Evolutionary conservation across 2,888 invertebrate genomes (phyloP), one percentile per base, ranked within the genome.

Genomic region (Catotricha subobsoleta): DNA sequence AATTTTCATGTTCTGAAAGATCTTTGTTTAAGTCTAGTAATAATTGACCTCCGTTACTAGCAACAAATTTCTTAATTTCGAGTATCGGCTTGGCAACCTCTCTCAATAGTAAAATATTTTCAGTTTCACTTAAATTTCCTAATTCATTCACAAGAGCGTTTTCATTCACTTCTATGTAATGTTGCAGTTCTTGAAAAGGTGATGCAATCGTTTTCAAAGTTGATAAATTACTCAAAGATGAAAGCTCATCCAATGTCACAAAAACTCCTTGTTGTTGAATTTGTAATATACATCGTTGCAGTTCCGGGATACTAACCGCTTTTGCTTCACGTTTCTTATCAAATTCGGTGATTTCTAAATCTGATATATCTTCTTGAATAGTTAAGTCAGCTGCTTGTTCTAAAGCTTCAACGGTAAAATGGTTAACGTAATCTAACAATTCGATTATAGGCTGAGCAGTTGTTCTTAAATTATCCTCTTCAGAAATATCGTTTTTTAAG

Each of bases 211-310:
- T 38, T 43, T 41, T 39, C 16, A 48, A 39, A 8, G 36, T 29
- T 9, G 46, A 29, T 5, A 46, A 21, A 20, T 48, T 47, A 9
- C 46, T 47, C 13, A 43, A 44, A 0, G 36, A 43, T 8, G 50
- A 44, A 19, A 52, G 16, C 29, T 53, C 43, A 1, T 56, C 51
- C 9, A 62, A 53, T 23, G 53, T 51, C 47, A 67, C 67, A 41
- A 65, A 50, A 2, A 57, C 45, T 10, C 62, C 48, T 29, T 67
- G 64, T 47, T 67, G 64, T 41, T 65, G 47, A 43, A 63, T 55
- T 47, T 57, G 57, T 54, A 63, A 57, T 38, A 67, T 57, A 19
- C 56, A 58, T 44, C 52, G 48, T 48, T 62, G 53, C 25, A 66
- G 47, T 35, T 62, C 58, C 36, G 54, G 54, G 43, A 66, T 52